These are phyloP conservation scores for Tridacna crocea DNA, from an alignment of 2,888 invertebrate species.

Conservation along the genomic window DNA sequence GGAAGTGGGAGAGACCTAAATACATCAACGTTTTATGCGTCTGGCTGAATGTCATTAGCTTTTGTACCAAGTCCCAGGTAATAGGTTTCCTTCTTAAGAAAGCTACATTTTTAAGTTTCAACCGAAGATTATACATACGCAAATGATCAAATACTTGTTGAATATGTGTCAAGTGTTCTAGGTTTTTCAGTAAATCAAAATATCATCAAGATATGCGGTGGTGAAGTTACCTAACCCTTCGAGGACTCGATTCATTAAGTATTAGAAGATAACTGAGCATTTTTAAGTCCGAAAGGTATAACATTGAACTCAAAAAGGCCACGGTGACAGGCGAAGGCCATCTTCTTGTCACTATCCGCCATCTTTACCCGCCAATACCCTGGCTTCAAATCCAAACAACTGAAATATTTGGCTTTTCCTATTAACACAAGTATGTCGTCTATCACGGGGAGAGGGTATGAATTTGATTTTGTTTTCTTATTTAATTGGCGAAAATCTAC, in stretches of 20 bases:
- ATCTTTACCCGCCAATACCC: conserved; percentile 38
- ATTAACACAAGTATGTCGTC: conserved; percentile 31
- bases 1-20: conserved; percentile 1
- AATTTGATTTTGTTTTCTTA: conserved; percentile 29
- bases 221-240: conserved; percentile 45
- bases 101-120: conserved; percentile 7
- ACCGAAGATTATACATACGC: not conserved
- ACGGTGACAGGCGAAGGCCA: conserved; percentile 42
- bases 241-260: conserved; percentile 45
- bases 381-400: conserved; percentile 25
- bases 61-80: conserved; percentile 9
- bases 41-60: not conserved
- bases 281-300: conserved; percentile 40
- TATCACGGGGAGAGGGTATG: conserved; percentile 27
- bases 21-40: conserved; percentile 17
- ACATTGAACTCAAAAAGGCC: conserved; percentile 42
- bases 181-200: conserved; percentile 12
- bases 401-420: conserved; percentile 44
- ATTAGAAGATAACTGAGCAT: conserved; percentile 39
- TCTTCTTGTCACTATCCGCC: conserved; percentile 38
- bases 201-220: conserved; percentile 1
- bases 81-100: conserved; percentile 3
- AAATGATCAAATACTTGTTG: not conserved
- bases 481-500: conserved; percentile 4
- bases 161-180: not conserved